Evolutionary conservation across 2,113 vertebrate species (phyloP).

Genomic region (Sylvia atricapilla): DNA sequence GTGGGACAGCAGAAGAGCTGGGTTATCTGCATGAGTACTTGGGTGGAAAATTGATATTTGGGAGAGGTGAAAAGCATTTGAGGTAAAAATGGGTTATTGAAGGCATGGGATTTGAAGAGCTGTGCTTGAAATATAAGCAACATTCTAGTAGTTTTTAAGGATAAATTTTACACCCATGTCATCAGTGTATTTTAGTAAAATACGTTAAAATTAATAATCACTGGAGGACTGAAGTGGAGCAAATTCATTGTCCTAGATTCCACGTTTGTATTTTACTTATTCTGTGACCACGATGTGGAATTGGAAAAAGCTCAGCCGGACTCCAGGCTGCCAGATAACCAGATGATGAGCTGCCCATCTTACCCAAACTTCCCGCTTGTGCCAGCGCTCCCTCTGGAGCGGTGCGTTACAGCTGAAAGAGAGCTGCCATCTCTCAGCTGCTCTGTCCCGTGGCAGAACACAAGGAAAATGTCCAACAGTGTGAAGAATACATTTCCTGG

Average conservation of each 20-base stretch:
- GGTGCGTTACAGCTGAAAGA: fast-evolving
- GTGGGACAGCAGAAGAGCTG: background rate
- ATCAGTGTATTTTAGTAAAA: background rate
- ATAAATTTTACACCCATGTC: background rate
- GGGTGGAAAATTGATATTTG: background rate
- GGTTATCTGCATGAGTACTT: background rate
- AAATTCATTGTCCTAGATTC: background rate
- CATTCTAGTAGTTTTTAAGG: background rate
- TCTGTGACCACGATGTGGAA: too few species aligned
- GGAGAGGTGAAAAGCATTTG: background rate
- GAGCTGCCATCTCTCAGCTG: background rate
- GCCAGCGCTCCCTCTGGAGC: fast-evolving
- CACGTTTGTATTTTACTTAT: background rate
- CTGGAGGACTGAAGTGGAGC: background rate
- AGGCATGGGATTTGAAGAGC: background rate
- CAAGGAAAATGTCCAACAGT: background rate
- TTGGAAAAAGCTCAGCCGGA: fast-evolving
- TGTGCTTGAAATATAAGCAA: background rate
- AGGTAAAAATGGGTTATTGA: background rate
- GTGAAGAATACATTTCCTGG: background rate
- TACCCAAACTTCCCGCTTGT: background rate
- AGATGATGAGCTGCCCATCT: background rate
- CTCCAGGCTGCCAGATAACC: background rate
- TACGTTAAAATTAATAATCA: fast-evolving
- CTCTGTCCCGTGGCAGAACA: background rate